Evolutionary conservation across 1,140 invertebrate genomes (phyloP), one percentile per base, ranked within the genome.

Genomic region (Stegodyphus mimosarum): DNA sequence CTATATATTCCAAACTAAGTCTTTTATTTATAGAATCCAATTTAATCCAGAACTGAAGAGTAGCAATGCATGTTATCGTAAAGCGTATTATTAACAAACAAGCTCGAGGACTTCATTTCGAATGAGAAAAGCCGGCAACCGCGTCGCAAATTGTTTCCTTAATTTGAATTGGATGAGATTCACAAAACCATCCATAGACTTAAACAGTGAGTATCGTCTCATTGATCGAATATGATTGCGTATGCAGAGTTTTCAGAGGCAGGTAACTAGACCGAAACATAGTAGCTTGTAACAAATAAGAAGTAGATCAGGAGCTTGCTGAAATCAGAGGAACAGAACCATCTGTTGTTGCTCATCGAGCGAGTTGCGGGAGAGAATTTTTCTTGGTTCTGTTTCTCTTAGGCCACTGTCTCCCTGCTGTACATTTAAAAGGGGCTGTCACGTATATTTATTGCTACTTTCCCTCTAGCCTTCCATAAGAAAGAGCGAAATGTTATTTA

Each of bases 371-470:
- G 48, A 55, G 51, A 50, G 53, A 6, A 33, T 33, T 33, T 18
- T 74, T 55, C 51, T 51, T 74, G 33, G 72, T 13, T 74, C 51
- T 53, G 72, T 33, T 3, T 33, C 33, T 33, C 33, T 50, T n/a
- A 55, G 33, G 53, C 17, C 60, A 53, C 13, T 60, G 18, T 13
- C 33, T 74, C 60, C n/a, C 72, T 60, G 17, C 72, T 53, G 17
- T 74, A 74, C 72, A 55, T 74, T 74, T 60, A 74, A 74, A 74
- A 51, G 72, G 18, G 72, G 33, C 33, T 60, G 72, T 55, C 51
- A 33, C 53, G 72, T 74, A 60, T 74, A 74, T 74, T 74, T 74
- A 74, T 74, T 74, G 72, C 72, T 60, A 60, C 72, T 74, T n/a
- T 33, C 33, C 33, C 33, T 33, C 33, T 33, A 33, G 33, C 33